phyloP scores from a whole-genome alignment of 2,888 invertebrate genomes.

The Falcaria lacertinaria region DNA sequence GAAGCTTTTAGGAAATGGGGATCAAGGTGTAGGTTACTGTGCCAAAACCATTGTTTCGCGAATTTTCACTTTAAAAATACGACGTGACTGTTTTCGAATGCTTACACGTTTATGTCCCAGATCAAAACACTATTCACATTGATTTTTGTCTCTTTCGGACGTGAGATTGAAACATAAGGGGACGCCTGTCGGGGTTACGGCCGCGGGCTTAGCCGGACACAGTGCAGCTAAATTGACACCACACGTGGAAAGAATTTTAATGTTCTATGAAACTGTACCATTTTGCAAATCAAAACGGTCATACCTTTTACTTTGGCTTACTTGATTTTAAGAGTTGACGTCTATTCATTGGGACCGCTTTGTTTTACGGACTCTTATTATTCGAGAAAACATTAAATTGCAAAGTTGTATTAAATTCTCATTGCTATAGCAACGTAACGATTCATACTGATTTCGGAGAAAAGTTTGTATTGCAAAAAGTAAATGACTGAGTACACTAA shows the following conservation, averaged over 20 bases:
- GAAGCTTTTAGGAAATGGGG: slow-evolving; percentile 17
- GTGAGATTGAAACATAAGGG: slow-evolving; percentile 55
- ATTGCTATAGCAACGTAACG: too few species aligned
- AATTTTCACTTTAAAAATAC: slow-evolving; percentile 45
- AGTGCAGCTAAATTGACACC: slow-evolving; percentile 41
- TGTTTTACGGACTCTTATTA: too few species aligned
- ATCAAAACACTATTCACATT: slow-evolving; percentile 67
- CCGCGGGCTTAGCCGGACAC: slow-evolving; percentile 46
- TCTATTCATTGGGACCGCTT: too few species aligned
- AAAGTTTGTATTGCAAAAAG: too few species aligned
- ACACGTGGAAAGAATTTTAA: slow-evolving; percentile 45
- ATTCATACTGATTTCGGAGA: too few species aligned
- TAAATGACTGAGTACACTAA: too few species aligned
- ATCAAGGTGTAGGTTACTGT: slow-evolving; percentile 48
- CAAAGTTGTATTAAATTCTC: too few species aligned
- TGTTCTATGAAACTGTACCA: slow-evolving; percentile 34
- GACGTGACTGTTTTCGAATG: slow-evolving; percentile 47
- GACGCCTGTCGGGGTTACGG: slow-evolving; percentile 49
- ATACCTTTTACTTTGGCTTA: slow-evolving; percentile 41
- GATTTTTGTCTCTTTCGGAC: slow-evolving; percentile 63
- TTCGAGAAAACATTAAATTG: too few species aligned
- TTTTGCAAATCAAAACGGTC: slow-evolving; percentile 26
- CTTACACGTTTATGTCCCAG: slow-evolving; percentile 59
- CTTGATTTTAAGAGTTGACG: slow-evolving; percentile 40
- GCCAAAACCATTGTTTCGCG: slow-evolving; percentile 53